Conservation (phyloP, 1,140 invertebrate species). For the Leptinotarsa undecemlineata region DNA sequence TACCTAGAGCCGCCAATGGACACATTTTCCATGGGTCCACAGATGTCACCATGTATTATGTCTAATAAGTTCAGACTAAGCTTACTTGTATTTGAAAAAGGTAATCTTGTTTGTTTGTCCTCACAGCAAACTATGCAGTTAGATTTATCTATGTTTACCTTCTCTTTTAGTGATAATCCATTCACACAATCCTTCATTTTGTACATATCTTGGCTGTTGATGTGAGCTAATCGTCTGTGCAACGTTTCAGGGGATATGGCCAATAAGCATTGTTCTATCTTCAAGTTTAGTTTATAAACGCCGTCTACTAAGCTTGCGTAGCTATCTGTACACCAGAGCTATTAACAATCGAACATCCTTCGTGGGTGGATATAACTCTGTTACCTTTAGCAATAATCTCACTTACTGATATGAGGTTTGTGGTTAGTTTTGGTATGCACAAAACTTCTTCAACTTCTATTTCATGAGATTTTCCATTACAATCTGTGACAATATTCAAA, state of each 20-base stretch:
- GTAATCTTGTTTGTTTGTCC: no score
- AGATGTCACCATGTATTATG: conserved; percentile 38
- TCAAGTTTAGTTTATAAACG: conserved; percentile 18
- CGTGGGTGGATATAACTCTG: conserved; percentile 33
- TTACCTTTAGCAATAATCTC: conserved; percentile 43
- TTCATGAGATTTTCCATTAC: neutral
- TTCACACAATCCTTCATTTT: conserved; percentile 36
- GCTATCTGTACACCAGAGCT: conserved; percentile 1
- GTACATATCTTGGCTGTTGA: conserved; percentile 38
- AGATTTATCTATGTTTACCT: conserved; percentile 23
- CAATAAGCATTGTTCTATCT: neutral
- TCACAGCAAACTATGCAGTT: no score
- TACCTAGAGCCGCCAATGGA: conserved; percentile 5
- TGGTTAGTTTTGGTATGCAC: conserved; percentile 41
- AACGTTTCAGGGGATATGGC: conserved; percentile 30
- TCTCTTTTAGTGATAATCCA: conserved; percentile 31
- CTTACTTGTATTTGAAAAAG: conserved; percentile 36
- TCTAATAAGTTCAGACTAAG: conserved; percentile 40
- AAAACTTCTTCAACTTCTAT: conserved; percentile 34
- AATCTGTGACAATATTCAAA: conserved; percentile 4
- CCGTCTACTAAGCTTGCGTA: conserved; percentile 34
- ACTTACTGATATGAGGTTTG: conserved; percentile 43
- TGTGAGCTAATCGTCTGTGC: conserved; percentile 47
- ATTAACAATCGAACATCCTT: conserved; percentile 37
- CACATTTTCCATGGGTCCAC: conserved; percentile 6